Conservation (phyloP, 2,113 vertebrate species). For the Tonatia bakeri region DNA sequence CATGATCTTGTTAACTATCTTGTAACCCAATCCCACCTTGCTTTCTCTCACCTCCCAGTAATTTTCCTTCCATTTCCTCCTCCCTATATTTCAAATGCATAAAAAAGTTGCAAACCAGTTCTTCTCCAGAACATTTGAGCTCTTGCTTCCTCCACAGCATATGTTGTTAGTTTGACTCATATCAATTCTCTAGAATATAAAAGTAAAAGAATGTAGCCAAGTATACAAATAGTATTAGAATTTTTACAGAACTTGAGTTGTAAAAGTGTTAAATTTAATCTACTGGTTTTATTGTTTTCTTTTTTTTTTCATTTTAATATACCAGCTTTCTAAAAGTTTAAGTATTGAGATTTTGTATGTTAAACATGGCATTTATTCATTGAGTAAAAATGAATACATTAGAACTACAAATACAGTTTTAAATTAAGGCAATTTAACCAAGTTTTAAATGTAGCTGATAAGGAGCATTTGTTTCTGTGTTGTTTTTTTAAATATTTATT, state of each 20-base stretch:
- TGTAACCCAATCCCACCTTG: not conserved
- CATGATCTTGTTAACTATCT: not conserved
- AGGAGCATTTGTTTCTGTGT: not conserved
- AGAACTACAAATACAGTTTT: constrained; percentile 1
- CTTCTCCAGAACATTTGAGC: not conserved
- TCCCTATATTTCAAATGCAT: not conserved
- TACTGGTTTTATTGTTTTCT: not conserved
- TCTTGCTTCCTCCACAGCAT: not conserved
- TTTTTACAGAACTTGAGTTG: not conserved
- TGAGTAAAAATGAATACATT: constrained; percentile 20
- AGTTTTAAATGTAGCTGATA: not conserved
- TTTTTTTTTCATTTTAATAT: not conserved
- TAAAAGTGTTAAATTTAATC: constrained; percentile 20
- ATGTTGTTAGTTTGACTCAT: not conserved
- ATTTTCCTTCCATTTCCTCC: not conserved
- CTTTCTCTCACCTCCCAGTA: not conserved
- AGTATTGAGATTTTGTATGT: not conserved
- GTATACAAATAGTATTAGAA: not conserved
- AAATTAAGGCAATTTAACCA: constrained; percentile 4
- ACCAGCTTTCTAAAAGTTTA: not conserved
- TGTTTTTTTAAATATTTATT: constrained; percentile 39
- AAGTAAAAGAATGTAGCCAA: not conserved
- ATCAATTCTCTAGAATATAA: not conserved
- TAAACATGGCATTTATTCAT: not conserved
- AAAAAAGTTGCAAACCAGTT: not conserved